Conservation (phyloP, 2,797 vertebrate genomes). For the Trematocara caparti region DNA sequence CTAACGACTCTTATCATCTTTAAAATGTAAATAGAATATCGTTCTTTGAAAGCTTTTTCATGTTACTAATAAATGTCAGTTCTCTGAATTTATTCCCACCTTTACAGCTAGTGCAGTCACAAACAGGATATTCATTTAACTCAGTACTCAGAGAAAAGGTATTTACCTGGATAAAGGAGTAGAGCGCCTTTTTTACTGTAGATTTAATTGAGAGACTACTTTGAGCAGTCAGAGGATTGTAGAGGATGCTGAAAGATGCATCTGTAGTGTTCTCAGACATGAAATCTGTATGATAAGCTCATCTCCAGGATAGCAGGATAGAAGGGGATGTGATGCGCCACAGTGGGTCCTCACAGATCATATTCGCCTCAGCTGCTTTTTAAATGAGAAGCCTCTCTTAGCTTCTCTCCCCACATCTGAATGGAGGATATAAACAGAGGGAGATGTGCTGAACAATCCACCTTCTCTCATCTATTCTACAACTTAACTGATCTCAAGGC, state of each 20-base stretch:
- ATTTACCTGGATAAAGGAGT: neutral
- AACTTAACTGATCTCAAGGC: slow-evolving; percentile 25
- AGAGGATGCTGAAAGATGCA: slow-evolving; percentile 10
- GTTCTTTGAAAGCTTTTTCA: neutral
- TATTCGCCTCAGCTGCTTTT: slow-evolving; percentile 1
- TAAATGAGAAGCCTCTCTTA: slow-evolving; percentile 9
- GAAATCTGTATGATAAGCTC: slow-evolving; percentile 30
- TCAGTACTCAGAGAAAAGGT: neutral
- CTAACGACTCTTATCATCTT: neutral
- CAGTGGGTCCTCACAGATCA: neutral
- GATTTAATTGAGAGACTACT: neutral
- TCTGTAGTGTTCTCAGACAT: slow-evolving; percentile 2
- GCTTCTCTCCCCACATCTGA: neutral
- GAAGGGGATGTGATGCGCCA: neutral
- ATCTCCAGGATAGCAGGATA: neutral
- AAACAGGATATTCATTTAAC: neutral
- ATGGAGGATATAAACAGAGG: neutral
- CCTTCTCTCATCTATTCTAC: slow-evolving; percentile 12
- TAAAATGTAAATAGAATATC: neutral
- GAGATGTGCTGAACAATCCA: neutral
- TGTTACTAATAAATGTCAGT: neutral
- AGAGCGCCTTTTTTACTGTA: neutral
- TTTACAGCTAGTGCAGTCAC: neutral
- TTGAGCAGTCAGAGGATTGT: slow-evolving; percentile 9
- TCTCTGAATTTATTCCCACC: neutral